These are phyloP conservation scores for Zapus hudsonius DNA, from an alignment of 2,113 vertebrate genomes.

Conservation along the genomic window DNA sequence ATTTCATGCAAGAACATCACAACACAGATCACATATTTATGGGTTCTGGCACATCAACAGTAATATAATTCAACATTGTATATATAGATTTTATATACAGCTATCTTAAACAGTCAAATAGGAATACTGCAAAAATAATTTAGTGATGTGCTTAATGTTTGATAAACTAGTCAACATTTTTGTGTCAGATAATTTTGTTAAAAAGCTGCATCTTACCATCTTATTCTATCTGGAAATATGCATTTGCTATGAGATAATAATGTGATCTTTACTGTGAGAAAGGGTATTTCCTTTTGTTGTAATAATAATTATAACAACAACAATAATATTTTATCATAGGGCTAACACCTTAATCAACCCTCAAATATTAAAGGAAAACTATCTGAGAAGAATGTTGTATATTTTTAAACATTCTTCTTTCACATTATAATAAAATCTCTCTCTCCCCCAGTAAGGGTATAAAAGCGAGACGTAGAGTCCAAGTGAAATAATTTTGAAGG, in stretches of 20 bases:
- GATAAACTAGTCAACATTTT: background rate
- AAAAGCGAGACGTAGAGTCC: background rate
- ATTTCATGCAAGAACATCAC: constrained; percentile 70
- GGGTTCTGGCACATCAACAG: constrained; percentile 23
- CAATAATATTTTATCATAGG: background rate
- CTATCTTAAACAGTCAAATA: constrained; percentile 1
- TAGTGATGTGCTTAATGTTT: background rate
- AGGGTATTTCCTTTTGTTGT: background rate
- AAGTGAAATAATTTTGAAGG: background rate
- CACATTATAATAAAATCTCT: background rate
- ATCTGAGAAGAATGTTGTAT: background rate
- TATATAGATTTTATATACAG: constrained; percentile 42
- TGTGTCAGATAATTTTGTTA: background rate
- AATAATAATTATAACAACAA: background rate
- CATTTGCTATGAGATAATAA: background rate
- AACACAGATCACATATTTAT: constrained; percentile 59
- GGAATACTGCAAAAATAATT: constrained; percentile 16
- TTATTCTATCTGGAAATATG: background rate
- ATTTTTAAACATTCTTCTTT: background rate
- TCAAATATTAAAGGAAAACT: background rate
- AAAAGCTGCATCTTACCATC: background rate
- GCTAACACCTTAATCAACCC: background rate
- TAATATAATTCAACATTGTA: constrained; percentile 36
- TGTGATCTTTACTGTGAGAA: background rate
- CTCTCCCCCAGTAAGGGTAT: background rate